phyloP scores from a whole-genome alignment of 2,888 invertebrate genomes.

The Elegia similella region DNA sequence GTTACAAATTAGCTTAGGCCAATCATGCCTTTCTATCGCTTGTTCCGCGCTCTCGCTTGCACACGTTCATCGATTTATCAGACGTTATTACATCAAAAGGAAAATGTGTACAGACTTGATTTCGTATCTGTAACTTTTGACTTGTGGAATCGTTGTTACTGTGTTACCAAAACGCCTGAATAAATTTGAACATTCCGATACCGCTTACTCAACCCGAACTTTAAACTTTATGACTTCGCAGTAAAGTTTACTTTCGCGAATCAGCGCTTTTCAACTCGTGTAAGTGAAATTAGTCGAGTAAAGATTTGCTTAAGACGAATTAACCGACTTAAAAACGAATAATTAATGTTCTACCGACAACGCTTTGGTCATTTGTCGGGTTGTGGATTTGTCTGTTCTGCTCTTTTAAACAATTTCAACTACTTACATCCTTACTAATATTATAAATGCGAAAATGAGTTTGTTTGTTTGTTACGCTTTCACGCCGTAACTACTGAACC shows the following conservation, averaged over 20 bases:
- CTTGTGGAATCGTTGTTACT: neutral
- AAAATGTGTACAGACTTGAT: neutral
- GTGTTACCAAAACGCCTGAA: neutral
- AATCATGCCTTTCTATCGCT: too few species aligned
- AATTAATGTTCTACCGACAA: neutral
- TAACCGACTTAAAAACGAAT: neutral
- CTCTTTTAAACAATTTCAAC: too few species aligned
- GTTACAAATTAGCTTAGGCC: too few species aligned
- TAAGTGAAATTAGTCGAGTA: slow-evolving; percentile 3
- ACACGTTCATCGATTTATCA: too few species aligned
- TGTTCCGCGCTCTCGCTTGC: too few species aligned
- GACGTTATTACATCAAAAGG: too few species aligned
- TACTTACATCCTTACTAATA: too few species aligned
- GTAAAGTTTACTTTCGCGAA: neutral
- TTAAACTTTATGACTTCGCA: neutral
- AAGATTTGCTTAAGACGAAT: slow-evolving; percentile 8
- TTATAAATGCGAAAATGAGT: too few species aligned
- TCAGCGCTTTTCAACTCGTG: slow-evolving; percentile 7
- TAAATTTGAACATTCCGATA: neutral
- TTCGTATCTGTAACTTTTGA: neutral
- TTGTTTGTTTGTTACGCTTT: too few species aligned
- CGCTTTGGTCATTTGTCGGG: neutral
- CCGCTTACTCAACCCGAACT: neutral
- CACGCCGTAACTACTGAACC: too few species aligned
- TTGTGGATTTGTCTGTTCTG: neutral